Evolutionary conservation across 2,888 invertebrate genomes (phyloP), one percentile per base, ranked within the genome.

Genomic region (Petrophora chlorosata): DNA sequence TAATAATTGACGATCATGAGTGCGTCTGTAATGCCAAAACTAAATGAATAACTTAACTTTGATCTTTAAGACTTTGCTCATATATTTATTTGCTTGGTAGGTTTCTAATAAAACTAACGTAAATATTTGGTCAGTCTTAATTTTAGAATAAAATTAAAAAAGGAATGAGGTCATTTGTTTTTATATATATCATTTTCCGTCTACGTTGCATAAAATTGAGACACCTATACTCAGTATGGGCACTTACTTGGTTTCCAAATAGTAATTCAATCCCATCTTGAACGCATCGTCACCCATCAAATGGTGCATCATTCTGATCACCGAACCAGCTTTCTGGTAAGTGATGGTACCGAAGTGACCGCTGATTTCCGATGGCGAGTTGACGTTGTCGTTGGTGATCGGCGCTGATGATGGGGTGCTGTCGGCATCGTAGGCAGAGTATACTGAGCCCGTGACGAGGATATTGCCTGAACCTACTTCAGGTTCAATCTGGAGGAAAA

Each of bases 341-440:
- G 93, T 92, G 30, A 95, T 92, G 0, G 83, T 85, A 44, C 93
- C 93, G 62, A 95, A 95, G 78, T 93, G 93, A 0, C 75, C 87
- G 16, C 85, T 84, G 12, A 95, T 92, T 73, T 95, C 92, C 0
- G 79, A 74, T 3, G 94, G 93, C 0, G 92, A 92, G 48, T 90
- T 88, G 0, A 94, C 93, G 8, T 90, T 67, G 0, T 73, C 59
- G 36, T 92, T 87, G 3, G 91, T 92, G 67, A 96, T 88, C 0
- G 95, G 88, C 35, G 92, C 83, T 0, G 87, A 65, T 4, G 77
- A 71, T 0, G 79, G 72, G 0, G 81, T 76, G 35, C 92, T 90
- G 56, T 95, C 95, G 9, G 85, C 87, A 3, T 74, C 79, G 52
- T 94, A 91, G 0, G 93, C 94, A 0, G 84, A 66, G 52, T 96